Conservation (phyloP, 2,888 invertebrate species). For the Odontomyia ornata region DNA sequence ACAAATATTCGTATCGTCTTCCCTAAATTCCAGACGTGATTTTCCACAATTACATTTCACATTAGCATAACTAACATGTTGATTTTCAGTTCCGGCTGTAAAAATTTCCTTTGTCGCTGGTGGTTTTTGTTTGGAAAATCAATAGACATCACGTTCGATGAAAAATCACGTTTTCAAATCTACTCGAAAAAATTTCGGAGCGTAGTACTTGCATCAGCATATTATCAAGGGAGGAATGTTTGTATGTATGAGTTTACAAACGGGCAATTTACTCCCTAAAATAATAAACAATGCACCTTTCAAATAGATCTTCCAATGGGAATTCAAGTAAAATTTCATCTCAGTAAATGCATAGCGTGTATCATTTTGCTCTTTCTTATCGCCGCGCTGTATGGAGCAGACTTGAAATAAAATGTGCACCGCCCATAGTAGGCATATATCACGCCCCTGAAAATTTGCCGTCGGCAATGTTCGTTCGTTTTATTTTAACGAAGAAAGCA, state of each 20-base stretch:
- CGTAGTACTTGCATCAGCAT: neutral
- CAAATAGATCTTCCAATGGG: constrained; percentile 12
- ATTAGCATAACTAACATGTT: neutral
- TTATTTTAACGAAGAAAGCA: too few species aligned
- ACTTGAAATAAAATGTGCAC: too few species aligned
- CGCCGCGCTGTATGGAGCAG: too few species aligned
- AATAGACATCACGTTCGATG: constrained; percentile 35
- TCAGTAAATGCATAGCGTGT: neutral
- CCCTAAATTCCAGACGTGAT: constrained; percentile 16
- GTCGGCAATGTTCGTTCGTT: too few species aligned
- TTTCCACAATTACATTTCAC: constrained; percentile 17
- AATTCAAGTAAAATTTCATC: too few species aligned
- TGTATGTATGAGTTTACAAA: constrained; percentile 2
- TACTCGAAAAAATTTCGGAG: constrained; percentile 10
- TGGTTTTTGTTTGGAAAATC: constrained; percentile 5
- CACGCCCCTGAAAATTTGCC: too few species aligned
- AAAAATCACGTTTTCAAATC: constrained; percentile 38
- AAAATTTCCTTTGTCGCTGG: neutral
- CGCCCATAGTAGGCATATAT: too few species aligned
- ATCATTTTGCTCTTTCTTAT: too few species aligned
- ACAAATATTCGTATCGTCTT: neutral
- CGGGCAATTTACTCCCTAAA: neutral
- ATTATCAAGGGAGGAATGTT: constrained; percentile 7
- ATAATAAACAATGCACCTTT: neutral
- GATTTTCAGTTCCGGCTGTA: constrained; percentile 30